These are phyloP conservation scores for Melangyna quadrimaculata DNA, from an alignment of 2,888 invertebrate genomes.

Conservation along the genomic window DNA sequence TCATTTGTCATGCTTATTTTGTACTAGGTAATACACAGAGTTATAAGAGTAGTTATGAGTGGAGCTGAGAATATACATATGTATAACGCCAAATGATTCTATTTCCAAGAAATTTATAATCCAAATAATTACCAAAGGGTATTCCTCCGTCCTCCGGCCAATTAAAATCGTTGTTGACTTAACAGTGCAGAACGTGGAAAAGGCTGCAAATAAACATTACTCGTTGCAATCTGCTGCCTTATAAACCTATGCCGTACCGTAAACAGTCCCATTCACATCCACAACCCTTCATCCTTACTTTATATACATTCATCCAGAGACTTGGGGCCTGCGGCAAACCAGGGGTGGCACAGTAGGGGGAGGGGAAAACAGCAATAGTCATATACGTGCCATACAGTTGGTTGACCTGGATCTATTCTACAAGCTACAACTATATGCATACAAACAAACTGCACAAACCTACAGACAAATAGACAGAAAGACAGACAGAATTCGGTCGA, in stretches of 20 bases:
- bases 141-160: constrained; percentile 48
- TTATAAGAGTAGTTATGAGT: constrained; percentile 33
- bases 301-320: background rate
- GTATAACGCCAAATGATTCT: constrained; percentile 54
- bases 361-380: constrained; percentile 32
- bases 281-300: constrained; percentile 1
- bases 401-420: constrained; percentile 60
- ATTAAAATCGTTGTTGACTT: constrained; percentile 62
- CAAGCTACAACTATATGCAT: constrained; percentile 13
- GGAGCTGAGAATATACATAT: constrained; percentile 35
- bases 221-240: constrained; percentile 44
- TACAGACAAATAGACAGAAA: background rate
- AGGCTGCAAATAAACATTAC: constrained; percentile 66
- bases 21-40: background rate
- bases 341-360: background rate
- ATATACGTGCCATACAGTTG: constrained; percentile 56
- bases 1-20: constrained; percentile 46
- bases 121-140: constrained; percentile 64
- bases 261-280: background rate
- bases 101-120: constrained; percentile 63
- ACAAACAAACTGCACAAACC: background rate
- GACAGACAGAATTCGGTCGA: background rate
- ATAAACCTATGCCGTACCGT: background rate
- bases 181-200: constrained; percentile 56
- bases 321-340: background rate